Evolutionary conservation across 1,140 invertebrate species (phyloP).

Genomic region (Drosophila nikananu): DNA sequence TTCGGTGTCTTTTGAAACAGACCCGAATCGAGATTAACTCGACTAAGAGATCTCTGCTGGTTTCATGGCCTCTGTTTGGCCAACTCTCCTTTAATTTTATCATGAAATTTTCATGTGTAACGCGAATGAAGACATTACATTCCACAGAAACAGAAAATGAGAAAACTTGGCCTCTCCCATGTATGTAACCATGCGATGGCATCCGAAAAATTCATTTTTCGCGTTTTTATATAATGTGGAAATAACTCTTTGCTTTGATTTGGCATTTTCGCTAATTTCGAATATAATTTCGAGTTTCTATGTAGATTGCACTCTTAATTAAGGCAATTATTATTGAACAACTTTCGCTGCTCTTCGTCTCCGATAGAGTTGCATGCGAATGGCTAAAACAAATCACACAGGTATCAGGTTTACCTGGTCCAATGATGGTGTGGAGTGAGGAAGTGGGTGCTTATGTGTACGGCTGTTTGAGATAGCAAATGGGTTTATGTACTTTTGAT

Average conservation of each 20-base stretch:
- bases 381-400: conserved; percentile 48
- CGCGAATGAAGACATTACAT: conserved; percentile 44
- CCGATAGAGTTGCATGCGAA: conserved; percentile 37
- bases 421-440: conserved; percentile 6
- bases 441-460: conserved; percentile 37
- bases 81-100: conserved; percentile 41
- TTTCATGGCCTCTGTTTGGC: conserved; percentile 35
- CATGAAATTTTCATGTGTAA: conserved; percentile 44
- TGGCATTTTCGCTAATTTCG: conserved; percentile 49
- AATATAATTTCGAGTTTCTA: conserved; percentile 60
- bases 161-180: conserved; percentile 39
- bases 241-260: conserved; percentile 50
- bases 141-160: conserved; percentile 13
- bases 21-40: conserved; percentile 29
- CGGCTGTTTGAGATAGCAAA: conserved; percentile 16
- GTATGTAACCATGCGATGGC: conserved; percentile 32
- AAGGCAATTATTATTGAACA: conserved; percentile 55
- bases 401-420: conserved; percentile 37
- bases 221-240: conserved; percentile 73
- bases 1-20: conserved; percentile 44
- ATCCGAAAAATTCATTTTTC: conserved; percentile 58
- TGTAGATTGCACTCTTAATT: conserved; percentile 57
- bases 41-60: conserved; percentile 20
- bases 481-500: background rate
- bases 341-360: conserved; percentile 57